Evolutionary conservation across 2,113 vertebrate species (phyloP), one percentile per base, ranked within the genome.

Genomic region (Polypterus senegalus): DNA sequence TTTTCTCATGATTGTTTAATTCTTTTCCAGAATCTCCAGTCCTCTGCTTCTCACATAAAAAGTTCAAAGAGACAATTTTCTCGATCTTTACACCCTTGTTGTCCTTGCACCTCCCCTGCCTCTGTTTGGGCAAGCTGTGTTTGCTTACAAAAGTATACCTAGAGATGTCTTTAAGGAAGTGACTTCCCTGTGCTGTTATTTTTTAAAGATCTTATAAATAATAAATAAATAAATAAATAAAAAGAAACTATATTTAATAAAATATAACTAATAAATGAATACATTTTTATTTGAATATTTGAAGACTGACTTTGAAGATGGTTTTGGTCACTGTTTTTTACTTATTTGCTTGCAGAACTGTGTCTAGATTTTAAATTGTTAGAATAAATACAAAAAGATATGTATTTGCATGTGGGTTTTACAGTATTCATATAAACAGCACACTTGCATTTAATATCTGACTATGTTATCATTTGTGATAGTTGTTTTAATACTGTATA

Each of bases 121-220:
- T 58, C 56, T 58, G 56, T 58, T 58, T 58, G 43, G 56, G 46
- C 56, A 58, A 45, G 56, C 56, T 58, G 56, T 58, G 56, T 58
- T 58, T 58, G 56, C n/a, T 4, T 27, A 45, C 4, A 5, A 58
- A 58, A 5, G 43, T 7, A 5, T 5, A 8, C 56, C 11, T 27
- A 27, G 27, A 27, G 54, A 6, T 56, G 54, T n/a, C 54, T 11
- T 6, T 27, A 6, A n/a, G 11, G 43, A 27, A 56, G 10, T 27
- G n/a, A n/a, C 11, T 27, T 27, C 51, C 7, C 7, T 3, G 4
- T 7, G 51, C 51, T 8, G 51, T 10, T 52, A 8, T 52, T 10
- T 52, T 52, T 8, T 52, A 3, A 52, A 8, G 10, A 52, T 52
- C 7, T 10, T 8, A 52, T 8, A 8, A 52, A 52, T 52, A 51